These are phyloP conservation scores for Brachypalpus laphriformis DNA, from an alignment of 2,888 invertebrate species.

Conservation along the genomic window DNA sequence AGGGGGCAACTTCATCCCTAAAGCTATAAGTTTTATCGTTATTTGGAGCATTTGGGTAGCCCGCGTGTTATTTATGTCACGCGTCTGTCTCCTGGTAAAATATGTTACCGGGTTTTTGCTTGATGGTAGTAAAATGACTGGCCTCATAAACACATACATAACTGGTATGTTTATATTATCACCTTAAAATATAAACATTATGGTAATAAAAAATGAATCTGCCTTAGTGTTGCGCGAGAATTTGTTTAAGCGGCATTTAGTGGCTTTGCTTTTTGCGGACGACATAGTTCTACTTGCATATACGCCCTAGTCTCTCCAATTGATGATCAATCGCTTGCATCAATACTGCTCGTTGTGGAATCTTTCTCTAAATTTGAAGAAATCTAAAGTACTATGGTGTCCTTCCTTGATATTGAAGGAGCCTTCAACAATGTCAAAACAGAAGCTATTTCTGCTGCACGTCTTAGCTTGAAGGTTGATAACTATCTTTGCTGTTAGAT, in stretches of 20 bases:
- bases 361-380: too few relatives aligned
- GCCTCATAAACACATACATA: not conserved
- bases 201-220: conserved; percentile 4
- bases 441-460: too few relatives aligned
- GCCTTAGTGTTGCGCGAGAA: not conserved
- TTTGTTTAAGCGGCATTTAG: not conserved
- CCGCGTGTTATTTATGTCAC: not conserved
- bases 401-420: too few relatives aligned
- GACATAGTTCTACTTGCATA: too few relatives aligned
- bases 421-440: too few relatives aligned
- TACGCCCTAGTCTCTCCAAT: too few relatives aligned
- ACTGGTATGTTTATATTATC: not conserved
- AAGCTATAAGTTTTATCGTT: conserved; percentile 33
- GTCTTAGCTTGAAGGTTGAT: too few relatives aligned
- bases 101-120: not conserved
- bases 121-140: conserved; percentile 1
- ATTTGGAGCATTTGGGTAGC: conserved; percentile 4
- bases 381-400: too few relatives aligned
- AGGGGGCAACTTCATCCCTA: conserved; percentile 16
- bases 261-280: too few relatives aligned
- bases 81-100: not conserved
- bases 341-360: too few relatives aligned
- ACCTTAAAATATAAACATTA: conserved; percentile 6
- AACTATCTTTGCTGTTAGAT: too few relatives aligned
- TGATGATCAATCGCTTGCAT: too few relatives aligned